A percentile compares a stretch with the other conserved stretches of the same genome.
Conservation (phyloP, 1,140 invertebrate species). For the Drosophila leontia region DNA sequence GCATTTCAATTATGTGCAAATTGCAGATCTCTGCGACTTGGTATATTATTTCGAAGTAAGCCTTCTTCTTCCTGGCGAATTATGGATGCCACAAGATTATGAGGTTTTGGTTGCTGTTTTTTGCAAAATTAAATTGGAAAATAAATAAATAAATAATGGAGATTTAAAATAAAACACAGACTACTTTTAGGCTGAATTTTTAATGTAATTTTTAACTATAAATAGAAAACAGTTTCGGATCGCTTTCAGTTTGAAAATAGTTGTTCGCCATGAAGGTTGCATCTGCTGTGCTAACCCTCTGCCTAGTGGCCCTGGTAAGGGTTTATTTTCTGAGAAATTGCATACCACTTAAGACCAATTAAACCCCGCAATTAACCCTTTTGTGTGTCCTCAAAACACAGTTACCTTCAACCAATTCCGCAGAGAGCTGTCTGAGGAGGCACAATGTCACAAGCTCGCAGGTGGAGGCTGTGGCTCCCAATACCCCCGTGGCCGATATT, state of each 20-base stretch:
- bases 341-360: neutral
- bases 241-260: neutral
- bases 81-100: neutral
- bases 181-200: constrained; percentile 18
- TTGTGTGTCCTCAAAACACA: neutral
- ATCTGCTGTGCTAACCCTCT: neutral
- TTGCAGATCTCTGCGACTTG: constrained; percentile 15
- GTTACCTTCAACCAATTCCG: neutral
- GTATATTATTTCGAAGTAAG: neutral
- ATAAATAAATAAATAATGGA: neutral
- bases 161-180: neutral
- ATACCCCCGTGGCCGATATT: neutral
- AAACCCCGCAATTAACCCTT: too few relatives aligned
- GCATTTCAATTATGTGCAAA: constrained; percentile 53
- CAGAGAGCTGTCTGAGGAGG: constrained; percentile 1
- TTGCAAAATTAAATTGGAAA: neutral
- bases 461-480: constrained; percentile 8
- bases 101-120: neutral
- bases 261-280: constrained; percentile 14
- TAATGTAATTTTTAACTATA: neutral
- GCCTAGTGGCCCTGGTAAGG: neutral
- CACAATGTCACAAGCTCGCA: constrained; percentile 20
- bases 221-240: neutral
- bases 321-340: neutral
- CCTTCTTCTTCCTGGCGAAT: neutral